Evolutionary conservation across 2,113 vertebrate genomes (phyloP).

Genomic region (Conger conger): DNA sequence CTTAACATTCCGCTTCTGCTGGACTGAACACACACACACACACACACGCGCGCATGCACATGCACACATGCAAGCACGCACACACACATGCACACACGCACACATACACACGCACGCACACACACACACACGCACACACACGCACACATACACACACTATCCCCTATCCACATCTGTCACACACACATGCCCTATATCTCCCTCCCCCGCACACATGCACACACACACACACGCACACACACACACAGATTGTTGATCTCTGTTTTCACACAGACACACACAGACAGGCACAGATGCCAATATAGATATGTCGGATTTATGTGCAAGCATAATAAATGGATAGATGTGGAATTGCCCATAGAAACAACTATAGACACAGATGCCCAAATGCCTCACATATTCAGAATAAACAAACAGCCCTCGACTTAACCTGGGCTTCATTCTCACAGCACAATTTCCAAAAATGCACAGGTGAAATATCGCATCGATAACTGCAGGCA

Average conservation of each 20-base stretch:
- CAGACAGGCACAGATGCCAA: background rate
- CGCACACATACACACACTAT: too few relatives aligned
- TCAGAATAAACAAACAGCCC: background rate
- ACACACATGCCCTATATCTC: too few relatives aligned
- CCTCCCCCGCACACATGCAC: background rate
- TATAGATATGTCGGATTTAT: background rate
- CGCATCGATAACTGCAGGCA: background rate
- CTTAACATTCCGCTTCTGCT: background rate
- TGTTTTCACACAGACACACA: background rate
- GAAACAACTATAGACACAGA: background rate
- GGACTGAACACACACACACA: conserved; percentile 10
- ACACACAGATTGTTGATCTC: background rate
- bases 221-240: background rate
- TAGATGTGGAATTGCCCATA: background rate
- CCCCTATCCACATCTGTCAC: too few relatives aligned
- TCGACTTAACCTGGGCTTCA: background rate
- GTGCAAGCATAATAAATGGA: background rate
- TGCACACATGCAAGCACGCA: background rate
- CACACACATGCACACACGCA: conserved; percentile 24
- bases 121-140: conserved; percentile 5
- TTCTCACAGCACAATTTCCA: background rate
- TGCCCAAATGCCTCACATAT: background rate
- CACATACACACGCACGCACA: background rate
- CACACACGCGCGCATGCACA: conserved; percentile 19
- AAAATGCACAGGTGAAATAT: background rate